These are phyloP conservation scores for Pantelozetes paolii DNA, from an alignment of 2,888 invertebrate genomes.

Conservation along the genomic window DNA sequence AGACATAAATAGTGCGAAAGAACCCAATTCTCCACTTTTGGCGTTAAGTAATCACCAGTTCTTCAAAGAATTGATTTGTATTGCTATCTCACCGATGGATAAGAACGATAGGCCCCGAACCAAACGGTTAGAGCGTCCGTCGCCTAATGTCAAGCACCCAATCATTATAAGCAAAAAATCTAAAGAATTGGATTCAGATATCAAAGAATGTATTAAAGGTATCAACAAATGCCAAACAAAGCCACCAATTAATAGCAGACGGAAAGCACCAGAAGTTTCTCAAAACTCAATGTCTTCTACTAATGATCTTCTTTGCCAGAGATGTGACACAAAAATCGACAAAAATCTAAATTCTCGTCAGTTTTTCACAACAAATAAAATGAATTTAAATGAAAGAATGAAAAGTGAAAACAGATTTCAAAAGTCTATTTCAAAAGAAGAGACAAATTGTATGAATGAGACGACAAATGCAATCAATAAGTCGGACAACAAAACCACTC, in stretches of 20 bases:
- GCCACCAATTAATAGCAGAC: neutral
- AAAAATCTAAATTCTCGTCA: neutral
- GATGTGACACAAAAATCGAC: neutral
- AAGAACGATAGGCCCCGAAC: conserved; percentile 44
- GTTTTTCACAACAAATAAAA: neutral
- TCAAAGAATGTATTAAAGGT: conserved; percentile 9
- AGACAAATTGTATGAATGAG: too few relatives aligned
- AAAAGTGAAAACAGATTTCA: neutral
- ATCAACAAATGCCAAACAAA: neutral
- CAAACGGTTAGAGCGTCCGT: conserved; percentile 46
- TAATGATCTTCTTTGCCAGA: neutral
- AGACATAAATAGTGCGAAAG: neutral
- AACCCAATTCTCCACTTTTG: neutral
- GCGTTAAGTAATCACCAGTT: neutral
- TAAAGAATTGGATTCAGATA: neutral
- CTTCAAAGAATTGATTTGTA: neutral
- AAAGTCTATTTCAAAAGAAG: neutral
- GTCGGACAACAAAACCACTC: neutral
- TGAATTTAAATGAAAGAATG: neutral
- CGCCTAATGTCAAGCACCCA: conserved; percentile 46
- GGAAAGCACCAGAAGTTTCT: neutral
- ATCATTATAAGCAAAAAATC: conserved; percentile 40
- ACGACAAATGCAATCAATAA: too few relatives aligned
- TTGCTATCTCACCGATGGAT: neutral
- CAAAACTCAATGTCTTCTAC: neutral